These are phyloP conservation scores for Mustela nigripes DNA, from an alignment of 2,113 vertebrate genomes.

Conservation along the genomic window DNA sequence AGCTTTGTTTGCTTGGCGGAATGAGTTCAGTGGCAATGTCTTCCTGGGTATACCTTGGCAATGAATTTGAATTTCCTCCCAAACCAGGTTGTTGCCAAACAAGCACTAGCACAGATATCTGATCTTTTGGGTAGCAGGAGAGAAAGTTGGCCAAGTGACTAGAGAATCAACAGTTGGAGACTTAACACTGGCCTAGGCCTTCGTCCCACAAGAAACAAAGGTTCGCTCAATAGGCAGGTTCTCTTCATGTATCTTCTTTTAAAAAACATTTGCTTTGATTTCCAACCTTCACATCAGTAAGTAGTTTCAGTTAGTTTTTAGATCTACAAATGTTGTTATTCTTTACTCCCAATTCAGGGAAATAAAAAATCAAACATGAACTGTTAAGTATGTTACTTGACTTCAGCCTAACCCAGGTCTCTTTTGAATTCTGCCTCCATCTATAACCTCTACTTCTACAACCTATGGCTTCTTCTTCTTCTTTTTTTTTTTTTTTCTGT, in stretches of 20 bases:
- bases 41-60: background rate
- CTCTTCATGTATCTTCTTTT: background rate
- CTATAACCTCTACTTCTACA: background rate
- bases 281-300: background rate
- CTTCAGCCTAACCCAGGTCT: background rate
- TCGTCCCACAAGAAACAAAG: background rate
- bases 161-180: background rate
- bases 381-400: background rate
- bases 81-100: background rate
- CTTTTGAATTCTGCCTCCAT: background rate
- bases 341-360: background rate
- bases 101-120: background rate
- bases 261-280: background rate
- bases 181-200: fast-evolving
- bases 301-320: constrained; percentile 37
- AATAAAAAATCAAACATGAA: background rate
- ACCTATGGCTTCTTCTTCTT: background rate
- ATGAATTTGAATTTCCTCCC: constrained; percentile 14
- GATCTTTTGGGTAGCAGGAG: background rate
- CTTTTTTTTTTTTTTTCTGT: background rate
- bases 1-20: constrained; percentile 31
- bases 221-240: background rate
- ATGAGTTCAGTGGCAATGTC: constrained; percentile 37
- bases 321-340: background rate
- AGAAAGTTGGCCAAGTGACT: background rate